Evolutionary conservation across 2,888 invertebrate species (phyloP), one percentile per base, ranked within the genome.

Genomic region (Diarsia brunnea): DNA sequence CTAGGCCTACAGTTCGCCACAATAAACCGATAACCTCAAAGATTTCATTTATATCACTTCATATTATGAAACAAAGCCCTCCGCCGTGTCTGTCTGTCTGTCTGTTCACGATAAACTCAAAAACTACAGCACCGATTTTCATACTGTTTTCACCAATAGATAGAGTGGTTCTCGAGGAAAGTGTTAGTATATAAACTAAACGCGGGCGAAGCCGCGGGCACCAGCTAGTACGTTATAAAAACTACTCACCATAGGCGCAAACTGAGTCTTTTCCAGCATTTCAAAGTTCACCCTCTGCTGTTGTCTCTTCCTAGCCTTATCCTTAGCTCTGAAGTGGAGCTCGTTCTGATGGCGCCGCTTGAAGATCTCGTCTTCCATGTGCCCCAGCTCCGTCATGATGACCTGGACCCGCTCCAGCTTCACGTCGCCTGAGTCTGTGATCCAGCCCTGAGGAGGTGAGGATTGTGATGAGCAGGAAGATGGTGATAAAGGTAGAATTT

Each of bases 351-450:
- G 99, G 38, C 99, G 96, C 69, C 98, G 98, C 93, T 98, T 98
- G 95, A 99, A 99, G 92, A 99, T 99, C 95, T 99, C 98, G 96
- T 99, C 99, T 94, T 99, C 99, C 49, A 98, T 98, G 92, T 98
- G 97, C 0, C 99, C 99, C 67, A 99, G 97, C 92, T 99, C 99
- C 47, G 98, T 97, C 98, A 99, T 98, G 73, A 99, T 99, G 87
- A 99, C 96, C 95, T 99, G 99, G 12, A 99, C 99, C 63, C 99
- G 97, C 88, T 98, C 98, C 78, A 99, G 97, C 93, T 99, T 98
- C 19, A 99, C 99, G 87, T 99, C 98, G 0, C 99, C 99, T 58
- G 98, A 99, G 91, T 99, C 98, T 0, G 99, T 99, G 83, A 99
- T 97, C 97, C 98, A 99, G 27, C 99, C 99, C 98, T 98, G 92